phyloP scores from a whole-genome alignment of 1,140 invertebrate species.

The Oedothorax gibbosus region DNA sequence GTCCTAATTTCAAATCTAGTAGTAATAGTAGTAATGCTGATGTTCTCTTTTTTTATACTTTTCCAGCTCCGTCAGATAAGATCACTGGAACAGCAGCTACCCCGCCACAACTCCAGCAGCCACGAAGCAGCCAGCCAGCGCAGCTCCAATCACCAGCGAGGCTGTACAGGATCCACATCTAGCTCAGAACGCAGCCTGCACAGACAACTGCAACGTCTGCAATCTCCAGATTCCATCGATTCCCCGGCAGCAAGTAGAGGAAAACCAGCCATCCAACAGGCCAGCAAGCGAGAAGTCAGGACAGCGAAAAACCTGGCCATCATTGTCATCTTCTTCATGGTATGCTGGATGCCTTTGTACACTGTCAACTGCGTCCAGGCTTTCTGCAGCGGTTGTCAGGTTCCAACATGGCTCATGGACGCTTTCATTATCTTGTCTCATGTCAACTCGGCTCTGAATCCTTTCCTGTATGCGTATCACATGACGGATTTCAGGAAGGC shows the following conservation, averaged over 20 bases:
- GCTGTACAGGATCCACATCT: conserved; percentile 21
- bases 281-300: conserved; percentile 82
- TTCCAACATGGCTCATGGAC: conserved; percentile 78
- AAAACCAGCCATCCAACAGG: conserved; percentile 20
- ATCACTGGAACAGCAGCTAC: conserved; percentile 46
- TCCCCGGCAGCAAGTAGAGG: too few relatives aligned
- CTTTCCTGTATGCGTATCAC: conserved; percentile 89
- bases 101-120: not conserved
- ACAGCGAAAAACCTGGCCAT: conserved; percentile 90
- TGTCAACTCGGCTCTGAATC: conserved; percentile 88
- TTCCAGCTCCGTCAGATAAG: conserved; percentile 57
- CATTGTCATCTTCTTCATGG: conserved; percentile 91
- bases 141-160: not conserved
- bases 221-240: not conserved
- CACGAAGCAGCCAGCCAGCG: conserved; percentile 1
- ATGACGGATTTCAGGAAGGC: conserved; percentile 85
- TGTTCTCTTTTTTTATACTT: not conserved
- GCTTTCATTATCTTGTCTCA: conserved; percentile 89
- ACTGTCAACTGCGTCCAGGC: conserved; percentile 90
- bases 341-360: conserved; percentile 93
- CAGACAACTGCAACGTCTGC: conserved; percentile 5
- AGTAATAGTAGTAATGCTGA: not conserved
- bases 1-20: not conserved
- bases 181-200: conserved; percentile 54
- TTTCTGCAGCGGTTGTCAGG: conserved; percentile 78